Base-by-base conservation (phyloP, 92 coral and sea anemone species). In the Umimayanthus chanpuru region DNA sequence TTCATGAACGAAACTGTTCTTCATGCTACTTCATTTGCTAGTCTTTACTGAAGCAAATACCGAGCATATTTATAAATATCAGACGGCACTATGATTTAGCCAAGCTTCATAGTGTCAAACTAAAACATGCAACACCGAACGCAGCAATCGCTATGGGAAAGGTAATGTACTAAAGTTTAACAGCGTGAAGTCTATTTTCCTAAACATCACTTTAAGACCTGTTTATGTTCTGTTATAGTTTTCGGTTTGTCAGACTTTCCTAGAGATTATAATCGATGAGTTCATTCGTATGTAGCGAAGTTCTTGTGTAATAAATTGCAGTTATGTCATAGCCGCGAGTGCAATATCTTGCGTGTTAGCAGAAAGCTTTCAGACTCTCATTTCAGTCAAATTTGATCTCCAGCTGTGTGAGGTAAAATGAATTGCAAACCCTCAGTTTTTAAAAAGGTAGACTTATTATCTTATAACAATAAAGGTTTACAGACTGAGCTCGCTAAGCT, bases 131-230 rank as follows among this genome's bases (percentile, higher is more conserved):
- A 16, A 75, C 39, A 25, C 41, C 25, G 9, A 21, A 36, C 20
- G 10, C 39, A 14, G 16, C 15, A 73, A 73, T 39, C 44, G 50
- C n/a, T 6, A 40, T 39, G 15, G 41, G 50, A 40, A 38, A 75
- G 41, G 28, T 39, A 21, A 25, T 38, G 79, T 75, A 18, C 5
- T 36, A 36, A 32, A 10, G 9, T 14, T 36, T 43, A 23, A 20
- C 79, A 75, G 79, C 79, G 11, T 38, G 79, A 75, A 39, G 49
- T 43, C 50, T 39, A 75, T 75, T 75, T 75, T 29, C 79, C 79
- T 47, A 47, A 5, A 38, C 39, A 75, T 4, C 39, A 50, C 11
- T 20, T 25, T 39, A 75, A 16, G 44, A 12, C 23, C 43, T 75
- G 53, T 32, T 10, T 74, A 2, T 16, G 44, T 6, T 12, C 79